Evolutionary conservation across 23 tunicate genomes (phyloP).

Genomic region (Aplidium turbinatum): DNA sequence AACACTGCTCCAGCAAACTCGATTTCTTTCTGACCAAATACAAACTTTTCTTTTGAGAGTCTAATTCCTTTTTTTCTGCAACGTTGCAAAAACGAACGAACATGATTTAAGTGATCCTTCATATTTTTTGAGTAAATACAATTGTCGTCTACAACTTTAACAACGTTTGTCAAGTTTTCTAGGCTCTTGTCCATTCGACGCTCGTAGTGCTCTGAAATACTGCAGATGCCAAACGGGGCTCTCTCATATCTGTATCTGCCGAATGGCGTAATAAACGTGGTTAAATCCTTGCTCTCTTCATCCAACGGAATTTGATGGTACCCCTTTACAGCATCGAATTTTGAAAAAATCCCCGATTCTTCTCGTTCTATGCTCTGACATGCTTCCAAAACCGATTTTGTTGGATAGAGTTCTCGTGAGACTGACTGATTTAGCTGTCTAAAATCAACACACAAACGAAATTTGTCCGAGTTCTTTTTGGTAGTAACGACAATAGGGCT

Average conservation of each 20-base stretch:
- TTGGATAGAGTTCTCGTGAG: neutral
- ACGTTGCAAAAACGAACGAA: neutral
- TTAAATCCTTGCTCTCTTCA: slow-evolving; percentile 12
- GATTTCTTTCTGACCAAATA: slow-evolving; percentile 6
- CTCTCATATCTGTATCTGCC: slow-evolving; percentile 1
- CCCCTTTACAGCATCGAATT: slow-evolving; percentile 5
- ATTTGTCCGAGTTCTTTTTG: neutral
- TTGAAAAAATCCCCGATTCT: neutral
- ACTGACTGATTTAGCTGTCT: slow-evolving; percentile 1
- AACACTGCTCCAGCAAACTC: slow-evolving; percentile 6
- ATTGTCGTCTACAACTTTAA: slow-evolving; percentile 7
- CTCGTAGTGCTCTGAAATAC: slow-evolving; percentile 1
- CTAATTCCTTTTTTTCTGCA: neutral
- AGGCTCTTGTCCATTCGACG: slow-evolving; percentile 5
- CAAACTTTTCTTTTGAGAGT: neutral
- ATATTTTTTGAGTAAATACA: neutral
- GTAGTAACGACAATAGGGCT: too few relatives aligned
- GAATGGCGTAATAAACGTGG: slow-evolving; percentile 13
- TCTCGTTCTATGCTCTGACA: slow-evolving; percentile 5
- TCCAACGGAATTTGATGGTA: slow-evolving; percentile 16
- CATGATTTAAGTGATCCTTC: neutral
- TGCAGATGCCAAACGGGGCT: slow-evolving; percentile 17
- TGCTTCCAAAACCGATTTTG: neutral
- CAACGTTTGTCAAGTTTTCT: neutral
- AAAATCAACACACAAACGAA: slow-evolving; percentile 19